Base-by-base conservation (phyloP, 2,888 invertebrate genomes). In the Aphodius granarius region DNA sequence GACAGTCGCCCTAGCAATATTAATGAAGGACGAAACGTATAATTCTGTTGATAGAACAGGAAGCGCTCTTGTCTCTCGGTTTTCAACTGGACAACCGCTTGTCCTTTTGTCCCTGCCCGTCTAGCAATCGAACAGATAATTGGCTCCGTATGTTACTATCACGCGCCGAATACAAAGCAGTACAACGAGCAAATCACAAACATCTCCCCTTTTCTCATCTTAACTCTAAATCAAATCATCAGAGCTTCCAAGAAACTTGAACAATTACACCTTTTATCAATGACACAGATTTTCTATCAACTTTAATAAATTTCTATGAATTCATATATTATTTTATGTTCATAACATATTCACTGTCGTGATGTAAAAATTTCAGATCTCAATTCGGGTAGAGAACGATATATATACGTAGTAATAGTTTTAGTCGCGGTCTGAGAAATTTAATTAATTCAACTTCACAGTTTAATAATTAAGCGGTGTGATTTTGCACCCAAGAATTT, bases 101-200 rank as follows among this genome's bases (percentile, higher is more conserved):
- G 81, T 78, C 76, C 78, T 78, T 79, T 80, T 80, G 80, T 79
- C 83, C 81, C 82, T 82, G 80, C 82, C 81, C 82, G 83, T 81
- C 78, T 81, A 80, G 81, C 82, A 83, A 83, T 83, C 83, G 83
- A 84, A 83, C 83, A 83, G 81, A 83, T 83, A 83, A 84, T 83
- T 83, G 83, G 81, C 81, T 82, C 83, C 83, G 83, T 83, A 83
- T 83, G 84, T 83, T 82, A 83, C 82, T 82, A 81, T 82, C 82
- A 83, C 81, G 82, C 80, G 76, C 80, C 80, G 84, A 83, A 84
- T 84, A 83, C 83, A 83, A 83, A 83, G 82, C 83, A 83, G 74
- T 71, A 20, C 75, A 75, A 64, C 71, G 75, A 75, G 75, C 75
- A 72, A 75, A 75, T 75, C 75, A 65, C 23, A 43, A 43, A 43